Evolutionary conservation across 2,797 vertebrate genomes (phyloP).

Genomic region (Urocyon cinereoargenteus): DNA sequence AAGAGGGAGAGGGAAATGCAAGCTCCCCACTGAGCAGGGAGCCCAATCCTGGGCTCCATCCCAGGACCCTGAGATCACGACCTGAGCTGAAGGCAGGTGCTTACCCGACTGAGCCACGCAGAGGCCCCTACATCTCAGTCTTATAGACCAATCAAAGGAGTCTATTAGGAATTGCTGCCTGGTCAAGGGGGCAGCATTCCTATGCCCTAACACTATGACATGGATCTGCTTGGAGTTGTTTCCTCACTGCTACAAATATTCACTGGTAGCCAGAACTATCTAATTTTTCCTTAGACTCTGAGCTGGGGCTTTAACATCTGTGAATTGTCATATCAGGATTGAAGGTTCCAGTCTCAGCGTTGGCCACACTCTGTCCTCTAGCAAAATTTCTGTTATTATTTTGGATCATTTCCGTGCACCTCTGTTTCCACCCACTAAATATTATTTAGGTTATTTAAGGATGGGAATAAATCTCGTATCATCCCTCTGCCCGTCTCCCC

Average conservation of each 20-base stretch:
- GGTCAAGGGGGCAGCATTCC: neutral
- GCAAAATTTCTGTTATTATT: neutral
- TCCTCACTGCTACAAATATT: neutral
- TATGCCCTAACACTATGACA: neutral
- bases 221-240: neutral
- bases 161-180: neutral
- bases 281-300: neutral
- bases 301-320: neutral
- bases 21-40: neutral
- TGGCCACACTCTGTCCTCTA: neutral
- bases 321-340: neutral
- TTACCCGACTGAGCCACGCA: neutral
- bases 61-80: neutral
- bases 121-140: neutral
- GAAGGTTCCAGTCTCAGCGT: neutral
- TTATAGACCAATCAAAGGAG: neutral
- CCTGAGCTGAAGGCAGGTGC: neutral
- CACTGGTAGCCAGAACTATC: fast-evolving
- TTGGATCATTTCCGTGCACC: neutral
- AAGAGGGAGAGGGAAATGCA: neutral
- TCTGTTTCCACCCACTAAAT: neutral
- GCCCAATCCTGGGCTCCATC: neutral
- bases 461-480: neutral
- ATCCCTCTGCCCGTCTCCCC: neutral
- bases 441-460: neutral